phyloP scores from a whole-genome alignment of 2,888 invertebrate species.

The Cylloceria caligata region DNA sequence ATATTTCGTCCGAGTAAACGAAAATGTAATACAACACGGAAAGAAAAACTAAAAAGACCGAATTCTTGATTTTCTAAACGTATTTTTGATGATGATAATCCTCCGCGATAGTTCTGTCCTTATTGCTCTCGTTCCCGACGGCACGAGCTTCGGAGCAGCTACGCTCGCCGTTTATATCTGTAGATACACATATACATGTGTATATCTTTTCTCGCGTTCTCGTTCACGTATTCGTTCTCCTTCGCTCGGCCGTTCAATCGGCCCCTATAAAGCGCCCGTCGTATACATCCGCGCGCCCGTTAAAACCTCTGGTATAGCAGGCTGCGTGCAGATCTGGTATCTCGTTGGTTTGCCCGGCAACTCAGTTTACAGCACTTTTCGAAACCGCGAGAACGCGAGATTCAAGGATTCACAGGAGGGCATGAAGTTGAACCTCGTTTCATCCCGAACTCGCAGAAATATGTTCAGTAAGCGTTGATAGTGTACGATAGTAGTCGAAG shows the following conservation, averaged over 20 bases:
- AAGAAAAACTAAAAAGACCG: neutral
- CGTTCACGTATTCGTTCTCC: constrained; percentile 50
- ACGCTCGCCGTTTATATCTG: neutral
- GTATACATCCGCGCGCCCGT: constrained; percentile 1
- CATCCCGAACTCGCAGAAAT: neutral
- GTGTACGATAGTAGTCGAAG: neutral
- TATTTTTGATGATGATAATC: neutral
- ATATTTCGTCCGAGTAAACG: neutral
- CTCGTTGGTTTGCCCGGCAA: constrained; percentile 31
- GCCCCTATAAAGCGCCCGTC: constrained; percentile 45
- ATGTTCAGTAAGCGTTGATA: neutral
- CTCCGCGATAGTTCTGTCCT: neutral
- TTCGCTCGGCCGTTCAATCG: constrained; percentile 52
- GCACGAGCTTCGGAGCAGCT: constrained; percentile 44
- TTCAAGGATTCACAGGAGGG: constrained; percentile 54
- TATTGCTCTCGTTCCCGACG: constrained; percentile 26
- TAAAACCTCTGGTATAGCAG: constrained; percentile 17
- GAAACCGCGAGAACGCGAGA: constrained; percentile 42
- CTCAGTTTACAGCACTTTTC: neutral
- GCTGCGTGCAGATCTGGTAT: neutral
- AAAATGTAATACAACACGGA: neutral
- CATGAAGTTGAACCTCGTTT: constrained; percentile 25
- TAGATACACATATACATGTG: neutral
- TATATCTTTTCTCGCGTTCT: constrained; percentile 40
- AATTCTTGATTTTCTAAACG: neutral